Base-by-base conservation (phyloP, 2,888 invertebrate genomes). In the Diaprepes abbreviatus region DNA sequence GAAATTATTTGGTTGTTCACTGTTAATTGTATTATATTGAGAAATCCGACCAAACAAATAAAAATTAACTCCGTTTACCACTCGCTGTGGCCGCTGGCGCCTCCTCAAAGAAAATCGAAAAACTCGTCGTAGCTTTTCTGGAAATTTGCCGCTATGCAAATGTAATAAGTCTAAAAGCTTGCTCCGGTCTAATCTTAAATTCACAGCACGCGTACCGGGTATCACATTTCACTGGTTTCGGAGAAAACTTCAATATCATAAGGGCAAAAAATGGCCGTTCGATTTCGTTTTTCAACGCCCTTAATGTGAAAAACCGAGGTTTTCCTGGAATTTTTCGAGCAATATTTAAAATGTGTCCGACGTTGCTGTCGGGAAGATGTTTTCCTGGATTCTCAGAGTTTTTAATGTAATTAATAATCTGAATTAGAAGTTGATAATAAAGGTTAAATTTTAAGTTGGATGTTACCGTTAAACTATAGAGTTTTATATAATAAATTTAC, bases 161-260 rank as follows among this genome's bases (percentile, higher is more conserved):
- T 82, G 81, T 81, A 82, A 82, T 82, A 81, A 81, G 78, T 81
- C 80, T 81, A 79, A 81, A 80, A 81, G 82, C 82, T 59, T 75
- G 75, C 40, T n/a, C 48, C 63, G 52, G 50, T 52, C 62, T 67
- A 71, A 71, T 71, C 66, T 57, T 12, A 36, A 66, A 71, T 71
- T 71, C 71, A 62, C 71, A 62, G 59, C 52, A 64, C 71, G 66
- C 71, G 66, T 67, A 70, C 67, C 24, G 60, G 64, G 40, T 62
- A 66, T 66, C 64, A 69, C 69, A 69, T 64, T 69, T 69, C 59
- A 59, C 69, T 65, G 65, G 64, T 69, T 65, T 69, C 69, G 45
- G 52, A 54, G 69, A 69, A 69, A 69, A 63, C 62, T 67, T 45
- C 67, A 67, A 67, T 67, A 67, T 67, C 35, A 66, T 66, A 64